Evolutionary conservation across 2,888 invertebrate genomes (phyloP).

Genomic region (Tipula lateralis): DNA sequence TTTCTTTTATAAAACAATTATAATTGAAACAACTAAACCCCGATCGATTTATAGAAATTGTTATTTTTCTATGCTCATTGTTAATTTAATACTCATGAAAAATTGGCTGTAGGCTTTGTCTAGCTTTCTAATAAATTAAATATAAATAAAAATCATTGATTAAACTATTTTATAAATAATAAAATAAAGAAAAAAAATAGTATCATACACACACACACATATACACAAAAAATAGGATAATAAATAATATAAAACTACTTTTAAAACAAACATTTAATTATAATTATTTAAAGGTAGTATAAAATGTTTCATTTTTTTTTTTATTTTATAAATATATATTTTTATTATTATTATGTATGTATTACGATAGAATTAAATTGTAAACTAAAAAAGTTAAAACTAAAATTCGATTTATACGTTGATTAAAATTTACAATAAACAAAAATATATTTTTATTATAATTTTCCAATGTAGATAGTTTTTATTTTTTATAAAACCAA

Average conservation of each 20-base stretch:
- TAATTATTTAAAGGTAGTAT: constrained; percentile 3
- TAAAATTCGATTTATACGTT: neutral
- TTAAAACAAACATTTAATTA: neutral
- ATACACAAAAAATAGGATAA: neutral
- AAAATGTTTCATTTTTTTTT: neutral
- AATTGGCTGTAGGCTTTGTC: neutral
- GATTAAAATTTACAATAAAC: neutral
- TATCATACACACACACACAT: neutral
- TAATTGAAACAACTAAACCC: neutral
- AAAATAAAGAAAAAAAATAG: neutral
- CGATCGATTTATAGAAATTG: neutral
- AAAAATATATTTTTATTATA: neutral
- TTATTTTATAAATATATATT: neutral
- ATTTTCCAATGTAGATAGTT: constrained; percentile 9
- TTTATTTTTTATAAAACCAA: neutral
- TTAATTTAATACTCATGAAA: constrained; percentile 5
- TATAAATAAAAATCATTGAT: neutral
- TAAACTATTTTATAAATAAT: neutral
- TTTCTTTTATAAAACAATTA: neutral
- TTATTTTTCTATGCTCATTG: neutral
- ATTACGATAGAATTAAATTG: neutral
- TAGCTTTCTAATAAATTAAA: neutral
- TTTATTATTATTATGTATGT: neutral
- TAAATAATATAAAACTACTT: neutral
- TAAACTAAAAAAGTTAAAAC: neutral